Evolutionary conservation across 2,888 invertebrate genomes (phyloP), one percentile per base, ranked within the genome.

Genomic region (Hipparchia semele): DNA sequence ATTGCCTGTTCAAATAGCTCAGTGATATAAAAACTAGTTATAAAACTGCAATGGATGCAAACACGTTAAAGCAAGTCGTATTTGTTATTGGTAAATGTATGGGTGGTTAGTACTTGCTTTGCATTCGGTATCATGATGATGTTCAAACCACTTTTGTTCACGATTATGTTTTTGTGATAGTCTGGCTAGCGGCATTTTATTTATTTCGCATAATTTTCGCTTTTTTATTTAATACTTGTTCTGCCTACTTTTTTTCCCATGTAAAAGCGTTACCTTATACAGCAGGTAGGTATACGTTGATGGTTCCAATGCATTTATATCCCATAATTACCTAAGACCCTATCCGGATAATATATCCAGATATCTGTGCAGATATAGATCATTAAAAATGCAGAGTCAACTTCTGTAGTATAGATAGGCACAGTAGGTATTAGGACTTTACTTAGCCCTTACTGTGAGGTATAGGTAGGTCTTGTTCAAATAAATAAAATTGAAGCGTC

Each of bases 71-170:
- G 70, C 75, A 71, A 68, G 74, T 73, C 79, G 80, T 79, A 59
- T 68, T 61, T 65, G 69, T 70, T 68, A 67, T 72, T 86, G 84
- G 86, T 87, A 76, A 65, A 67, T 84, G 84, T 85, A 75, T 85
- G 84, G 86, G 86, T 86, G 86, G 87, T 88, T 86, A 86, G 85
- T 86, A 87, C 86, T 86, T 86, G 84, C 84, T 87, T 86, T 86
- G 86, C 81, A 85, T 85, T 86, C 76, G 75, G 84, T 88, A 88
- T 58, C 59, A 23, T 86, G 90, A 89, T 89, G 89, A 89, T 90
- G 90, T 87, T 89, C 87, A 86, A 90, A 89, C 88, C 88, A 88
- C 87, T 90, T 89, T 90, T 85, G 87, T 86, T 84, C 79, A 81
- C 81, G 84, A 85, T 88, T 78, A 86, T 85, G 84, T 86, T 90